These are phyloP conservation scores for Chaetophractus vellerosus DNA, from an alignment of 2,797 vertebrate genomes.

Conservation along the genomic window DNA sequence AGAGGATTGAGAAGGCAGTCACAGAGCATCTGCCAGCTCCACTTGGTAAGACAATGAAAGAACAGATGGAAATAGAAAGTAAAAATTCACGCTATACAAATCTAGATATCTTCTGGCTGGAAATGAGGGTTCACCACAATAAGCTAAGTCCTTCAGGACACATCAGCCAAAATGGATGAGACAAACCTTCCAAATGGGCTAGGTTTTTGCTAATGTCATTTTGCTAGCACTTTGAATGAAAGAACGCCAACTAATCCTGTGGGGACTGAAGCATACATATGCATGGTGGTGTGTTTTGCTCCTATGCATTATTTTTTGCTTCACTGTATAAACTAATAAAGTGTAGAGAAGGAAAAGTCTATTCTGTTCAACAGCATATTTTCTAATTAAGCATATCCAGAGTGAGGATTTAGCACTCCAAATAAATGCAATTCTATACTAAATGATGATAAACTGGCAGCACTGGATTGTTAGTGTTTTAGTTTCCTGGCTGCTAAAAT, in stretches of 20 bases:
- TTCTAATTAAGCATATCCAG: not conserved
- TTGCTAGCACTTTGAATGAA: not conserved
- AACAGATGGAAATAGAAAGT: not conserved
- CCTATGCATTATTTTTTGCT: not conserved
- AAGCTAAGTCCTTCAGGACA: not conserved
- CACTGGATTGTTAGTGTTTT: not conserved
- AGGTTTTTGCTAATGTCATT: slow-evolving; percentile 42
- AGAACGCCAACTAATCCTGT: not conserved
- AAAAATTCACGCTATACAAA: not conserved
- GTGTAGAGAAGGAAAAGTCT: not conserved
- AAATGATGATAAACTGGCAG: not conserved
- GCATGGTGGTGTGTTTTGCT: not conserved
- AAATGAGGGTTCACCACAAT: not conserved
- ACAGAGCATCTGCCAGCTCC: not conserved
- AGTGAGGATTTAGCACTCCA: not conserved
- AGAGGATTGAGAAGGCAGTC: not conserved
- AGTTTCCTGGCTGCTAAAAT: no score
- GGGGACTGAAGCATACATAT: not conserved
- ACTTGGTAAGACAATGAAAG: not conserved
- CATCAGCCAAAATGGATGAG: not conserved
- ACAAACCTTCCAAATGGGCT: not conserved
- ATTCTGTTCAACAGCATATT: not conserved
- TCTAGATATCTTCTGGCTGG: slow-evolving; percentile 29
- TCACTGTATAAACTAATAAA: not conserved
- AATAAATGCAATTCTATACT: not conserved